phyloP scores from a whole-genome alignment of 2,888 invertebrate genomes.

The Tachina lurida region DNA sequence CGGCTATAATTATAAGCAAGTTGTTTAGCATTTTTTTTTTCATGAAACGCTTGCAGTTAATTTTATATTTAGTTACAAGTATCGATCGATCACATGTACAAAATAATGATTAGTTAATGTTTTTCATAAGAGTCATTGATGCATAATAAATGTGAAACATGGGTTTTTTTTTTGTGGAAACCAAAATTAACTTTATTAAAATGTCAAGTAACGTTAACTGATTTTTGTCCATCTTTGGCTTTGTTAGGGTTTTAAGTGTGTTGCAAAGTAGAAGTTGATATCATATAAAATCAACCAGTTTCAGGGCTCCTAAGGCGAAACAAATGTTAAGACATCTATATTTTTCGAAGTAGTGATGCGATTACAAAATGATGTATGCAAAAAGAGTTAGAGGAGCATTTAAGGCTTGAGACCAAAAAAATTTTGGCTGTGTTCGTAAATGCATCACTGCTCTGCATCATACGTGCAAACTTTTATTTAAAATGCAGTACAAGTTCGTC shows the following conservation, averaged over 20 bases:
- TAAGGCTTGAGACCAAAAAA: too few species aligned
- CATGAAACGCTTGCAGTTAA: constrained; percentile 5
- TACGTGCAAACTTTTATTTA: too few species aligned
- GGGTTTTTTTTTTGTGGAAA: constrained; percentile 23
- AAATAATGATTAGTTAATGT: constrained; percentile 44
- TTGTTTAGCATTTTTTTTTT: constrained; percentile 24
- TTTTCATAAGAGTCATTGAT: constrained; percentile 39
- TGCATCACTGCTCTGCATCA: too few species aligned
- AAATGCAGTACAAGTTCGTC: too few species aligned
- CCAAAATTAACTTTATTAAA: background rate
- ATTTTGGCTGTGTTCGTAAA: too few species aligned
- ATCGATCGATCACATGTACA: constrained; percentile 44
- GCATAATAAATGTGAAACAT: constrained; percentile 38
- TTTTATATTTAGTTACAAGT: constrained; percentile 15
- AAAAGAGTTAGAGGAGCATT: too few species aligned
- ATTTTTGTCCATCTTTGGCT: background rate
- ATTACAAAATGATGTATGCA: too few species aligned
- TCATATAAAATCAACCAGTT: background rate
- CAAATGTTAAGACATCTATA: too few species aligned
- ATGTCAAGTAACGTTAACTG: background rate
- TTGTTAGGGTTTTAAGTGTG: background rate
- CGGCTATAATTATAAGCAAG: constrained; percentile 38
- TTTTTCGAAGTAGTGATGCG: too few species aligned
- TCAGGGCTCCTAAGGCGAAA: background rate
- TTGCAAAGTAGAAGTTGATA: background rate